These are phyloP conservation scores for Pseudococcus jackbeardsleyi DNA, from an alignment of 2,888 invertebrate genomes.

Conservation along the genomic window DNA sequence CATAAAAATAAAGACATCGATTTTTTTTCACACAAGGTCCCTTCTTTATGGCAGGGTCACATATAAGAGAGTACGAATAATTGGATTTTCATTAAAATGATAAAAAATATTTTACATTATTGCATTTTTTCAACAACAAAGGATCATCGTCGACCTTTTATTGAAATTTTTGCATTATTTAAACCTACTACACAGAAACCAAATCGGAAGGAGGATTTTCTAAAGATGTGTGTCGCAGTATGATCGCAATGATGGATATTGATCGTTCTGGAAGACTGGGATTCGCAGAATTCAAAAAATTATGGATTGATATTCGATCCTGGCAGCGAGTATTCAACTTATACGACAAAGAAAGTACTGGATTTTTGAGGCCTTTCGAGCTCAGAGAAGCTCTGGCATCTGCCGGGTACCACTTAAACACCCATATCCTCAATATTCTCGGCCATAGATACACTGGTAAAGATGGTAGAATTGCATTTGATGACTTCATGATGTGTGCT, in stretches of 20 bases:
- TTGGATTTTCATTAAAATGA: no score
- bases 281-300: slow-evolving; percentile 87
- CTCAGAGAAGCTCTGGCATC: slow-evolving; percentile 88
- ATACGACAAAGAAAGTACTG: slow-evolving; percentile 85
- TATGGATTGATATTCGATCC: slow-evolving; percentile 86
- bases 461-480: slow-evolving; percentile 88
- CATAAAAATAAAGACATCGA: no score
- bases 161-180: no score
- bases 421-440: slow-evolving; percentile 87
- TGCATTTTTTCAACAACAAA: background rate
- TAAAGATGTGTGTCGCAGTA: slow-evolving; percentile 91
- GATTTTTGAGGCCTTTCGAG: slow-evolving; percentile 85
- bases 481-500: slow-evolving; percentile 95
- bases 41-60: no score
- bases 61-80: no score
- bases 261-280: slow-evolving; percentile 93
- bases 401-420: slow-evolving; percentile 92
- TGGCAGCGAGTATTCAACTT: slow-evolving; percentile 94
- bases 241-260: slow-evolving; percentile 93
- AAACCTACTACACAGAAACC: slow-evolving; percentile 74
- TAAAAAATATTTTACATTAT: no score
- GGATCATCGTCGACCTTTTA: background rate
- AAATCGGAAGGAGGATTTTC: slow-evolving; percentile 80
- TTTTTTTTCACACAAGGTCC: no score
- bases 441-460: slow-evolving; percentile 91